phyloP scores from a whole-genome alignment of 1,140 invertebrate species.

The Bicyclus anynana region DNA sequence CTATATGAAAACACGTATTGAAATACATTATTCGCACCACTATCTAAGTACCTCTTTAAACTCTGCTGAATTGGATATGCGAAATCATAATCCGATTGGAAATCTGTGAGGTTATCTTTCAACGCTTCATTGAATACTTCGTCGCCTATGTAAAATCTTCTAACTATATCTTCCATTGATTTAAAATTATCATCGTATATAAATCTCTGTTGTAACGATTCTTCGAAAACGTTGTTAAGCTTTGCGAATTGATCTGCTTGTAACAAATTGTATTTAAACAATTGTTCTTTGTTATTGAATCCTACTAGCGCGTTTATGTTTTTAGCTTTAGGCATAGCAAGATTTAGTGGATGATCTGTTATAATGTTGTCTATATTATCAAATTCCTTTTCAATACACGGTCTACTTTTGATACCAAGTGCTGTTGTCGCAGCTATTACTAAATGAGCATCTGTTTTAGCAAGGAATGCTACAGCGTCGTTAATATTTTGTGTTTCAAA shows the following conservation, averaged over 20 bases:
- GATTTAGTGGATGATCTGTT: slow-evolving; percentile 19
- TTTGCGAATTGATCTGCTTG: slow-evolving; percentile 4
- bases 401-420: slow-evolving; percentile 2
- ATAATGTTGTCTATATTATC: slow-evolving; percentile 25
- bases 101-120: slow-evolving; percentile 20
- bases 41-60: slow-evolving; percentile 22
- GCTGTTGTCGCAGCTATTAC: slow-evolving; percentile 23
- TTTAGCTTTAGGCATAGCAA: slow-evolving; percentile 20
- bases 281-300: slow-evolving; percentile 22
- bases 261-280: slow-evolving; percentile 13
- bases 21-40: slow-evolving; percentile 25
- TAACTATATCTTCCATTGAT: slow-evolving; percentile 17
- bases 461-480: slow-evolving; percentile 27
- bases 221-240: neutral
- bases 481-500: slow-evolving; percentile 21
- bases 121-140: slow-evolving; percentile 13
- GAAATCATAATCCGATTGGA: slow-evolving; percentile 28
- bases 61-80: slow-evolving; percentile 23
- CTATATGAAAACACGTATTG: slow-evolving; percentile 36
- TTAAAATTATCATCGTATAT: slow-evolving; percentile 14
- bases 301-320: slow-evolving; percentile 26
- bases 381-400: slow-evolving; percentile 34
- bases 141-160: slow-evolving; percentile 34
- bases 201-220: slow-evolving; percentile 3
- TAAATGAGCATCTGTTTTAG: slow-evolving; percentile 9